A percentile compares a stretch with the other conserved stretches of the same genome.
Conservation (phyloP, 2,888 invertebrate species). For the Mimachlamys varia region DNA sequence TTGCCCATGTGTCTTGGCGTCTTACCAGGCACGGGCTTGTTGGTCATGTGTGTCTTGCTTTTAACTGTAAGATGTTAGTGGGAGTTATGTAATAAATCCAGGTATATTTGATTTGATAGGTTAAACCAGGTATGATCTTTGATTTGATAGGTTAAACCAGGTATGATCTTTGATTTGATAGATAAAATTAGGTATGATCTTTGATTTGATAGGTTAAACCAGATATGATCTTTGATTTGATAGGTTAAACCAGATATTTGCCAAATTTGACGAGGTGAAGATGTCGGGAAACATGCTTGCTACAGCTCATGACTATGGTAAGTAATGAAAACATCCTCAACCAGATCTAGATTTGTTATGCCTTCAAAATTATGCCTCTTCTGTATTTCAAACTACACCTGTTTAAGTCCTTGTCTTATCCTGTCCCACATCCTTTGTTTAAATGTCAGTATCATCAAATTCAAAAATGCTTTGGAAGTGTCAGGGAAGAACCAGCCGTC, state of each 20-base stretch:
- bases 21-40: too few relatives aligned
- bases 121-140: too few relatives aligned
- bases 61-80: too few relatives aligned
- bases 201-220: slow-evolving; percentile 81
- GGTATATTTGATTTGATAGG: too few relatives aligned
- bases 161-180: slow-evolving; percentile 84
- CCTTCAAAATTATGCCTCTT: slow-evolving; percentile 21
- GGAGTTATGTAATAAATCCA: too few relatives aligned
- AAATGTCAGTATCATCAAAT: too few relatives aligned
- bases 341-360: neutral
- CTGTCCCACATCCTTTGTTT: neutral
- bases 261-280: slow-evolving; percentile 93
- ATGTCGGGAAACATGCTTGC: slow-evolving; percentile 89
- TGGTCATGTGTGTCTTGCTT: too few relatives aligned
- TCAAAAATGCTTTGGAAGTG: neutral
- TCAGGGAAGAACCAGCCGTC: neutral
- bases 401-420: neutral
- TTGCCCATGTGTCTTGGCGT: too few relatives aligned
- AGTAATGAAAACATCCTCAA: neutral
- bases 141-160: slow-evolving; percentile 82
- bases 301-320: slow-evolving; percentile 66
- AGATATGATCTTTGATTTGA: slow-evolving; percentile 81
- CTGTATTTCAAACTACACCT: neutral
- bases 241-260: slow-evolving; percentile 86
- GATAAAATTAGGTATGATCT: too few relatives aligned